Conservation (phyloP, 1,140 invertebrate genomes). For the Tetraneura akinire region DNA sequence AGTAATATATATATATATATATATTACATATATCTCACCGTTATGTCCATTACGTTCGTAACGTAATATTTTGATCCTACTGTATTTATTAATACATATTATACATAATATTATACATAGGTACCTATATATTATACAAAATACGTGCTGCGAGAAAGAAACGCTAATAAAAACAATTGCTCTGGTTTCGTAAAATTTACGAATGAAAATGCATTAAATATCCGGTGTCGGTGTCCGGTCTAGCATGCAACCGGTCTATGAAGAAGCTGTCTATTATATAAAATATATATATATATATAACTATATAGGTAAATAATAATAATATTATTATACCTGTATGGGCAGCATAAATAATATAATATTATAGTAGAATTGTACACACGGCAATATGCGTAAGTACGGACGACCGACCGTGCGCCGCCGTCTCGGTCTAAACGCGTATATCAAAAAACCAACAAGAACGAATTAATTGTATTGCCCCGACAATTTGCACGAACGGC, state of each 20-base stretch:
- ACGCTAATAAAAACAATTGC: not conserved
- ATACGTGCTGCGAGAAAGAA: not conserved
- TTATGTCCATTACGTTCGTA: too few relatives aligned
- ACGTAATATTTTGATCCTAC: too few relatives aligned
- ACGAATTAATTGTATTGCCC: slow-evolving; percentile 45
- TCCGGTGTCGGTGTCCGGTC: slow-evolving; percentile 14
- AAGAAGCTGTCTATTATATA: slow-evolving; percentile 9
- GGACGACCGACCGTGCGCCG: too few relatives aligned
- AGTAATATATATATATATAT: too few relatives aligned
- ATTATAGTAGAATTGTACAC: not conserved
- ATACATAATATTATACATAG: too few relatives aligned
- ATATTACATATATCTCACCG: too few relatives aligned
- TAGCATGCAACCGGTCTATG: slow-evolving; percentile 31
- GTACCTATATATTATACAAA: not conserved
- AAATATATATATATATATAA: not conserved
- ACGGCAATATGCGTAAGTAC: not conserved
- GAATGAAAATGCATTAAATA: slow-evolving; percentile 40
- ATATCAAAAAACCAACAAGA: not conserved
- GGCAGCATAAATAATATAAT: too few relatives aligned
- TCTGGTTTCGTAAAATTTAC: slow-evolving; percentile 17
- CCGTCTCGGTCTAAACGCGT: too few relatives aligned
- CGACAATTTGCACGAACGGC: slow-evolving; percentile 9
- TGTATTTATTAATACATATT: too few relatives aligned
- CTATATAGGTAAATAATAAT: too few relatives aligned
- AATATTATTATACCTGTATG: not conserved